Evolutionary conservation across 35 echinoderm and acorn worm species (phyloP).

Genomic region (Antedon bifida): DNA sequence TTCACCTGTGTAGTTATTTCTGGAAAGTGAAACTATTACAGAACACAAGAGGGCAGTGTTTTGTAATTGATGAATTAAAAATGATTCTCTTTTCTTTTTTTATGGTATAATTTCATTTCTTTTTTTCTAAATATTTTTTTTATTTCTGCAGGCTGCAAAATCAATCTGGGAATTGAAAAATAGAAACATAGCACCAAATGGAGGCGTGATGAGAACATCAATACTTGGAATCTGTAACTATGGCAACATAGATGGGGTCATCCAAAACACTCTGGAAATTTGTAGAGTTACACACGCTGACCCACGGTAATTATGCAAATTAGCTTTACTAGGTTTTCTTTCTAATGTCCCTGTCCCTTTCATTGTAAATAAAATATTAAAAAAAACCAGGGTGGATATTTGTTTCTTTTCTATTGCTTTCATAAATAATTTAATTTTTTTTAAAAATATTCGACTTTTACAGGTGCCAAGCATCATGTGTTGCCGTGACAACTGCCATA

Average conservation of each 20-base stretch:
- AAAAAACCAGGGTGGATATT: too few relatives aligned
- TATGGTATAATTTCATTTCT: not conserved
- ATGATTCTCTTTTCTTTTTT: not conserved
- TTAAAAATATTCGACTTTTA: too few relatives aligned
- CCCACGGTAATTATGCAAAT: constrained; percentile 34
- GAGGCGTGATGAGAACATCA: constrained; percentile 34
- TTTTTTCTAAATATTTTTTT: not conserved
- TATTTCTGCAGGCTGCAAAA: constrained; percentile 6
- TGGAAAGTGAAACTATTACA: too few relatives aligned
- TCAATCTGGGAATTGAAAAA: constrained; percentile 6
- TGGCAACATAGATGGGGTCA: constrained; percentile 20
- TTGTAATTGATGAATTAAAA: too few relatives aligned
- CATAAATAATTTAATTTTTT: too few relatives aligned
- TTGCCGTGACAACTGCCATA: constrained; percentile 45
- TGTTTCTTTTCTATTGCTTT: too few relatives aligned
- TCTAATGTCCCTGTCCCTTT: too few relatives aligned
- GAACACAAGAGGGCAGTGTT: too few relatives aligned
- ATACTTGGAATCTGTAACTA: constrained; percentile 17
- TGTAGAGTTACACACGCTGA: constrained; percentile 39
- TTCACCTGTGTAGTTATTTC: too few relatives aligned
- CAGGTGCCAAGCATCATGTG: constrained; percentile 23
- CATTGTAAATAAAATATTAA: too few relatives aligned
- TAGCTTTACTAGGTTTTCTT: not conserved
- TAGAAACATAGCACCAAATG: constrained; percentile 18
- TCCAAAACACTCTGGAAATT: constrained; percentile 20